Evolutionary conservation across 2,797 vertebrate species (phyloP), one percentile per base, ranked within the genome.

Genomic region (Lepidocolaptes lacrymiger): DNA sequence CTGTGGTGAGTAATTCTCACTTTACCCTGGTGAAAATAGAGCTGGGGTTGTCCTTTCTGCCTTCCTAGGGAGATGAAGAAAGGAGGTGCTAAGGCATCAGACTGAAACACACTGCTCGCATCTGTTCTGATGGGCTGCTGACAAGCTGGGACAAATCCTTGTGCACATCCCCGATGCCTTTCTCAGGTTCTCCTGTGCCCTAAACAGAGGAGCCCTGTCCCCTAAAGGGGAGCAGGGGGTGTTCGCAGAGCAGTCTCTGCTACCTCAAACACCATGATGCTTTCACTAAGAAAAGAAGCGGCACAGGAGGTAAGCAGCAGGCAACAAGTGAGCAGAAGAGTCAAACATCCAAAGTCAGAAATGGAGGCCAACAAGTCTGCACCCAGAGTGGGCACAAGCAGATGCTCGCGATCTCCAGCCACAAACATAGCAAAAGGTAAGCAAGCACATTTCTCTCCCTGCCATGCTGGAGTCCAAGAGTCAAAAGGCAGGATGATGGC

Each of bases 1-100:
- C 83, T 39, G 28, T 1, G 1, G 58, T 74, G 77, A 92, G 81
- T 76, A 94, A 94, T 94, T 97, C 91, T 94, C 92, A 85, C 92
- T 79, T 93, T 56, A 39, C 43, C 52, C 67, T n/a, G 48, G 80
- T 87, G 92, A 92, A 92, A 96, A 95, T 56, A 88, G 80, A 94
- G 81, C 52, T 76, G 59, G 80, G 37, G 71, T 82, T 82, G 90
- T 82, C 91, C 86, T 14, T 82, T 34, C 80, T 84, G 66, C 59
- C 41, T 93, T 74, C 86, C 56, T 34, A 28, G 84, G 22, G 52
- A 93, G 77, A 95, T 21, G 71, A 85, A 91, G 74, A 55, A 90
- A 82, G 26, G 52, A 96, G 84, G 49, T 71, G 74, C 81, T 1
- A 24, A 88, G 80, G 83, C 77, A 94, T 26, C 62, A 86, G 90